Base-by-base conservation (phyloP, 2,113 vertebrate genomes). In the Sakesphorus luctuosus region DNA sequence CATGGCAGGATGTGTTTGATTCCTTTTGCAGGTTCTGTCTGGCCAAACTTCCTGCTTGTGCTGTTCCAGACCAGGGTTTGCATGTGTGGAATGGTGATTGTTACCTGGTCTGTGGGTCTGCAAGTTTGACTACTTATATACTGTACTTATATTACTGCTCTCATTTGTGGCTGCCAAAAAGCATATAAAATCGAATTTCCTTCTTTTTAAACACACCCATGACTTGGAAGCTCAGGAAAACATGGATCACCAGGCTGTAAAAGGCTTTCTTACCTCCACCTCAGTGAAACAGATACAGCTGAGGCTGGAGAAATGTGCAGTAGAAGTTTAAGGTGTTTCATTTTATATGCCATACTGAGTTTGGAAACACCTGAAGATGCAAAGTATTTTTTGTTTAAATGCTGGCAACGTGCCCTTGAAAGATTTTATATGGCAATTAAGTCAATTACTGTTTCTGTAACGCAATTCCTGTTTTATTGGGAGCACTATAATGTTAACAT, bases 171-270 rank as follows among this genome's bases (percentile, higher is more conserved):
- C 90, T 89, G 91, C 46, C 81, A 89, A 93, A 53, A 66, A 46
- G 80, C 76, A 80, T 90, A n/a, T 87, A 79, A 75, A 95, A 85
- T 94, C 69, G 94, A 93, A 94, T 95, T 80, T 86, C 72, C 87
- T 95, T 93, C 86, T 94, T 94, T 94, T 93, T 89, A 83, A 96
- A 96, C 49, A 87, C 93, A 82, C 84, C 89, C 69, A 94, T 96
- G 92, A 96, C 87, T 95, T 95, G 92, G 96, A 96, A 98, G 92
- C 95, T 96, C 78, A 97, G 92, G 96, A 97, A 97, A 95, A 94
- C 77, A 63, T 63, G 93, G 94, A 94, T 93, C 93, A 89, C 80
- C 84, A 87, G 62, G 93, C 90, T 96, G 84, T 81, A 97, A 97
- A 98, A 96, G 93, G 96, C 88, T 94, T 75, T 94, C 83, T 95